These are phyloP conservation scores for Orussus abietinus DNA, from an alignment of 1,140 invertebrate species.

Conservation along the genomic window DNA sequence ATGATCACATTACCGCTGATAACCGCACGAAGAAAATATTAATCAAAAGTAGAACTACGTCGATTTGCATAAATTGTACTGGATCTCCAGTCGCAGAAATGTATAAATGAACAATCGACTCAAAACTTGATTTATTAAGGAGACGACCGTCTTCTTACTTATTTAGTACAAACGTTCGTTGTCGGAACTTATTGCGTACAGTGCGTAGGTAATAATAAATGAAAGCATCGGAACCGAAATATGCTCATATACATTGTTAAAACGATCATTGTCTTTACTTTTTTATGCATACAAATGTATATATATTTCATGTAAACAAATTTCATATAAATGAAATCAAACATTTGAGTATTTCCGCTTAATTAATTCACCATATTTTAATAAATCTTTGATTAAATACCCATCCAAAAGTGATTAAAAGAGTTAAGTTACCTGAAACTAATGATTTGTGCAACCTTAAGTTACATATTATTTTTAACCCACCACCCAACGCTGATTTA, in stretches of 20 bases:
- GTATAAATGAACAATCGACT: too few species aligned
- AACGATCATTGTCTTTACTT: conserved; percentile 1
- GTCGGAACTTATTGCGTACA: background rate
- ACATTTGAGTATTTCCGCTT: conserved; percentile 3
- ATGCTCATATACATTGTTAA: conserved; percentile 6
- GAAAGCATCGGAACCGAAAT: background rate
- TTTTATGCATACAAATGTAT: conserved; percentile 22
- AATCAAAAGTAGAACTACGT: too few species aligned
- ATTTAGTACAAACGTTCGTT: conserved; percentile 2
- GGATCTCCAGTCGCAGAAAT: too few species aligned
- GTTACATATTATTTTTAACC: too few species aligned
- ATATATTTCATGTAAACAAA: conserved; percentile 46
- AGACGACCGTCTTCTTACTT: conserved; percentile 3
- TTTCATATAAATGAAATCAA: conserved; percentile 12
- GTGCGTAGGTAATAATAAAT: background rate
- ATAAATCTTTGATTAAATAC: too few species aligned
- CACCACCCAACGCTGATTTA: too few species aligned
- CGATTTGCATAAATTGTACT: too few species aligned
- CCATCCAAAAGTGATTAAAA: conserved; percentile 2
- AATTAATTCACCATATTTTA: background rate
- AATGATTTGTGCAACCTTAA: background rate
- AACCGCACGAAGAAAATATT: too few species aligned
- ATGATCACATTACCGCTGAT: too few species aligned
- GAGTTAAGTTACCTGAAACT: background rate
- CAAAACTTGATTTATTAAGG: too few species aligned